These are phyloP conservation scores for Herminia tarsipennalis DNA, from an alignment of 2,888 invertebrate species.

Conservation along the genomic window DNA sequence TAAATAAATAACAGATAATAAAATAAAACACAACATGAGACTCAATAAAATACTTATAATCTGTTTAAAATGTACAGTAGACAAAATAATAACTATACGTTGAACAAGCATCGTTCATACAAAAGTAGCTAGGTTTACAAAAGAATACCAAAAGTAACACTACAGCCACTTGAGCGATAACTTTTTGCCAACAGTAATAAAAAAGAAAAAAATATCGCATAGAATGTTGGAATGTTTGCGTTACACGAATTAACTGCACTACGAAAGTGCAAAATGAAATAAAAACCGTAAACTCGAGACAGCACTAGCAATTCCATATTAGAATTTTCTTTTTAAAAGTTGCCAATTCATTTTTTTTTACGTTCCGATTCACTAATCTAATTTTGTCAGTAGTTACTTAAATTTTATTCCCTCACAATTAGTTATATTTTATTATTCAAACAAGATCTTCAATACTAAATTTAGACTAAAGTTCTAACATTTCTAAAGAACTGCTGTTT, in stretches of 20 bases:
- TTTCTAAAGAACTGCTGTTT: too few relatives aligned
- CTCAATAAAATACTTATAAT: conserved; percentile 59
- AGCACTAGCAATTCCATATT: too few relatives aligned
- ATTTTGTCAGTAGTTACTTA: too few relatives aligned
- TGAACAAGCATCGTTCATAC: conserved; percentile 44
- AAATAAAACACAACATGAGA: conserved; percentile 44
- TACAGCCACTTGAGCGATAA: conserved; percentile 33
- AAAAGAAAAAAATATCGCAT: conserved; percentile 1
- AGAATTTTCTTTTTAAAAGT: too few relatives aligned
- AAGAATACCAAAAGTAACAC: conserved; percentile 42
- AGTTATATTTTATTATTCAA: too few relatives aligned
- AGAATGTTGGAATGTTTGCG: background rate
- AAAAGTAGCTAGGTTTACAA: conserved; percentile 41
- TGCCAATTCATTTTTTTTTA: too few relatives aligned
- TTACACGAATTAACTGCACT: background rate
- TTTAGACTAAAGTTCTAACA: too few relatives aligned
- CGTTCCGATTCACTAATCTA: too few relatives aligned
- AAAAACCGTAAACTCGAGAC: too few relatives aligned
- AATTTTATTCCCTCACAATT: too few relatives aligned
- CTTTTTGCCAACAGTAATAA: background rate
- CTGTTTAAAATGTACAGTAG: conserved; percentile 55
- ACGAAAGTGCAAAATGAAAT: too few relatives aligned
- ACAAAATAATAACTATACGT: conserved; percentile 48
- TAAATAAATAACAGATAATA: background rate
- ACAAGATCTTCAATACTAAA: too few relatives aligned